Percentiles rank a stretch among this genome's conserved stretches.
These are phyloP conservation scores for Cyclura pinguis DNA, from an alignment of 2,797 vertebrate genomes.

Conservation along the genomic window DNA sequence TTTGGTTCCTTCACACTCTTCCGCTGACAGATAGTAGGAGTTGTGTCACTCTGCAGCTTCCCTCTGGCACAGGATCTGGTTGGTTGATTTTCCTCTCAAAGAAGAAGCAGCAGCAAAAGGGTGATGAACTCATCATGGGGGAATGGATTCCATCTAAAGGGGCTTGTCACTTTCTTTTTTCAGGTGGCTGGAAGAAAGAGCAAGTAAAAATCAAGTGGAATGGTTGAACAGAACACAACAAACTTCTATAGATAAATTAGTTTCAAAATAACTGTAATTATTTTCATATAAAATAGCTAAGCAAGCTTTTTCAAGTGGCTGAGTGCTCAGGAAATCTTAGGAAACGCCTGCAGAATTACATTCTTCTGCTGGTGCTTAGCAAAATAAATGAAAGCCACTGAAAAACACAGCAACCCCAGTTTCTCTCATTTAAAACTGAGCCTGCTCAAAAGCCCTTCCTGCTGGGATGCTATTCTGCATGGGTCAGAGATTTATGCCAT, in stretches of 20 bases:
- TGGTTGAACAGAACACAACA: neutral
- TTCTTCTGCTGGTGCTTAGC: neutral
- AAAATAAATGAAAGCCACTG: too few relatives aligned
- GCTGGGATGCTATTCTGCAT: neutral
- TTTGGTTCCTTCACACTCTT: constrained; percentile 58
- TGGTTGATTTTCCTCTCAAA: constrained; percentile 32
- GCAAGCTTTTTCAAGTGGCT: neutral
- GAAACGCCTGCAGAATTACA: neutral
- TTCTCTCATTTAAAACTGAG: neutral
- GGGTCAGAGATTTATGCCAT: neutral
- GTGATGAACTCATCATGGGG: constrained; percentile 61
- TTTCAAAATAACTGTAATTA: neutral
- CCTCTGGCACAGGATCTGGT: constrained; percentile 68
- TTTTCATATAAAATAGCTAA: fast-evolving
- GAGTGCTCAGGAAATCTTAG: neutral
- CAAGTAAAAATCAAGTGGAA: constrained; percentile 13
- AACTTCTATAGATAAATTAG: neutral
- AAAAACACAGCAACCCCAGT: neutral
- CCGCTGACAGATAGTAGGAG: constrained; percentile 35
- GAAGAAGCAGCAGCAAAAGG: constrained; percentile 40
- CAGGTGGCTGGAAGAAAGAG: constrained; percentile 87
- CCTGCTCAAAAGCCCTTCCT: neutral
- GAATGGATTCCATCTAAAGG: constrained; percentile 85
- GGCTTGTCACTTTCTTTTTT: constrained; percentile 99
- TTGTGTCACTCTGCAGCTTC: constrained; percentile 68